A percentile compares a stretch with the other conserved stretches of the same genome.
Conservation (phyloP, 2,113 vertebrate species). For the Mesembrinibis cayennensis region DNA sequence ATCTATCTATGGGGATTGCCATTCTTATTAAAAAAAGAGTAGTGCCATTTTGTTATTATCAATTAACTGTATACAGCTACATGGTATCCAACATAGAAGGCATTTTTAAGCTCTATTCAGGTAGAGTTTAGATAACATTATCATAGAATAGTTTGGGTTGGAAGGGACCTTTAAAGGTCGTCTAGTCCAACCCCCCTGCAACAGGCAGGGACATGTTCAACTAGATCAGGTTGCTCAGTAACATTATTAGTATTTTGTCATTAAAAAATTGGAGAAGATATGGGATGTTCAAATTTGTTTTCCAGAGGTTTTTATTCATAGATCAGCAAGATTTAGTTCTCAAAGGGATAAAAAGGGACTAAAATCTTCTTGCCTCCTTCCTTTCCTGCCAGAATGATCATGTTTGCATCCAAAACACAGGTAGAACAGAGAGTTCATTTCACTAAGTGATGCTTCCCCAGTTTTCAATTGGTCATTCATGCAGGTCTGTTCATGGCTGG, state of each 20-base stretch:
- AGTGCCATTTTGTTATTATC: not conserved
- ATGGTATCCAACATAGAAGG: not conserved
- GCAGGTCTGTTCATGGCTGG: not conserved
- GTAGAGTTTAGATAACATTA: not conserved
- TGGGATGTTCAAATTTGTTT: not conserved
- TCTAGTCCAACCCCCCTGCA: not conserved
- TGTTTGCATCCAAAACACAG: not conserved
- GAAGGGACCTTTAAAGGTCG: not conserved
- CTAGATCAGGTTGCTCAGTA: not conserved
- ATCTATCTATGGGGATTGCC: accelerated
- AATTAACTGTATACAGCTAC: not conserved
- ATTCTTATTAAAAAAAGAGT: not conserved
- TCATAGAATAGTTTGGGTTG: not conserved
- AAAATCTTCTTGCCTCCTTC: not conserved
- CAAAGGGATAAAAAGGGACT: too few species aligned
- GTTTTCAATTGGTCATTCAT: accelerated
- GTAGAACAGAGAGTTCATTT: not conserved
- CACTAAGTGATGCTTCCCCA: not conserved
- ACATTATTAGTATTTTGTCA: accelerated
- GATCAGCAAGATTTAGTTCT: not conserved
- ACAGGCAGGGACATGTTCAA: not conserved
- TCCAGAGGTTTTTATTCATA: not conserved
- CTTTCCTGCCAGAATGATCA: not conserved
- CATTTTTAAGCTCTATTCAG: not conserved
- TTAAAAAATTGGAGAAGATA: not conserved